Evolutionary conservation across 2,888 invertebrate genomes (phyloP).

Genomic region (Heterodera filipjevi): DNA sequence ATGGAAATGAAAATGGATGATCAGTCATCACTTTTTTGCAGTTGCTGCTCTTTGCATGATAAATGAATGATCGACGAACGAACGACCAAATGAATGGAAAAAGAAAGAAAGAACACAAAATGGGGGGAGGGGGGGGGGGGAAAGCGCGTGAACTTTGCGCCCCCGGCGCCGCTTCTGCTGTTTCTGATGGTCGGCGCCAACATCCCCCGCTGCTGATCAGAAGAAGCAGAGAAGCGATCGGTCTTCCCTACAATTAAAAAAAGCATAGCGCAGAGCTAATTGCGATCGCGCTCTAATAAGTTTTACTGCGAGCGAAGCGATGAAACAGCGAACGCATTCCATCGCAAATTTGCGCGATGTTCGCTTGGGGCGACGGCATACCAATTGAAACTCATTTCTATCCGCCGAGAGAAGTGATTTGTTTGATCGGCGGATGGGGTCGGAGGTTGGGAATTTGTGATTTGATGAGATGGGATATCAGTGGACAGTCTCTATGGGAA

Average conservation of each 20-base stretch:
- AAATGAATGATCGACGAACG: neutral
- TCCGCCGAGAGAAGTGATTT: neutral
- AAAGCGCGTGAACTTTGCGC: neutral
- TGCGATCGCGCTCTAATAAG: conserved; percentile 10
- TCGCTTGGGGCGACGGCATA: neutral
- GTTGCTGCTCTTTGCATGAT: neutral
- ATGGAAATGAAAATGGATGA: no score
- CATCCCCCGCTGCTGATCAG: neutral
- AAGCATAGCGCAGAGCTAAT: neutral
- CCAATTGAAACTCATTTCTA: neutral
- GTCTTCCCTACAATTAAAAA: neutral
- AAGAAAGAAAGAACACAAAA: neutral
- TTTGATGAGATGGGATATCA: neutral
- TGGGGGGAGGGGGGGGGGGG: neutral
- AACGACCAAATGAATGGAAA: no score
- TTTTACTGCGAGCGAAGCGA: conserved; percentile 2
- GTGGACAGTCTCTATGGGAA: no score
- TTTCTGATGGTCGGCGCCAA: neutral
- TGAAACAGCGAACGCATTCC: conserved; percentile 3
- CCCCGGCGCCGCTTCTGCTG: neutral
- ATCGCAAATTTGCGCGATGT: neutral
- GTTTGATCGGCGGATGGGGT: neutral
- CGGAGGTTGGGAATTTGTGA: neutral
- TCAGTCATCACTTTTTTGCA: no score
- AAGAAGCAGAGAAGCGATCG: neutral